Evolutionary conservation across 2,113 vertebrate species (phyloP).

Genomic region (Rutilus rutilus): DNA sequence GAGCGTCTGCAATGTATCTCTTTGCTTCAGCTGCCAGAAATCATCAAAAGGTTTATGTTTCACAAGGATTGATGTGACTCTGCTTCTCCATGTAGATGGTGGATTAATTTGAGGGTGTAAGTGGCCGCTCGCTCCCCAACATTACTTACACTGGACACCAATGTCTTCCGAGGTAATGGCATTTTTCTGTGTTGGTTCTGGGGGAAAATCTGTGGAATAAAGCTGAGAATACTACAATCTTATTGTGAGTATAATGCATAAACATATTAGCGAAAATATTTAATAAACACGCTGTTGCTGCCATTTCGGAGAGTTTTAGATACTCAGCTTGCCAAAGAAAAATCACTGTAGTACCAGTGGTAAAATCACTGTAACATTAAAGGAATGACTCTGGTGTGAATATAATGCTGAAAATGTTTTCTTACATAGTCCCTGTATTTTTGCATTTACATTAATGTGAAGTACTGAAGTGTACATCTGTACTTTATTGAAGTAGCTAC

Average conservation of each 20-base stretch:
- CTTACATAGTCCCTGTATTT: neutral
- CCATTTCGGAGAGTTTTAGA: neutral
- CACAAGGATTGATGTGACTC: constrained; percentile 70
- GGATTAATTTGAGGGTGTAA: neutral
- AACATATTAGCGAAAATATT: neutral
- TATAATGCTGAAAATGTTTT: neutral
- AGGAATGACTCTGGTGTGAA: neutral
- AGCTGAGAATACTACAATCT: neutral
- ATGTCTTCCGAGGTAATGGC: neutral
- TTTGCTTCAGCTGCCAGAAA: constrained; percentile 83
- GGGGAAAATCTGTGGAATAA: neutral
- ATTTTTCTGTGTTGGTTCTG: neutral
- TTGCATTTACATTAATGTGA: neutral
- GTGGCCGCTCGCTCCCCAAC: neutral
- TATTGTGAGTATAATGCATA: neutral
- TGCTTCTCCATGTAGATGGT: neutral
- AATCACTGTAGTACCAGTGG: neutral
- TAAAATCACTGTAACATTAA: neutral
- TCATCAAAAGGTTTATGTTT: constrained; percentile 85
- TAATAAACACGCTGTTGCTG: neutral
- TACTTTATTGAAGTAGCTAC: neutral
- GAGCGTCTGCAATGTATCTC: constrained; percentile 79
- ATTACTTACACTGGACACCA: neutral
- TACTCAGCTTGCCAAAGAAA: neutral
- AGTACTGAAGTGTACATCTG: neutral